Evolutionary conservation across 2,888 invertebrate species (phyloP).

Genomic region (Polia nebulosa): DNA sequence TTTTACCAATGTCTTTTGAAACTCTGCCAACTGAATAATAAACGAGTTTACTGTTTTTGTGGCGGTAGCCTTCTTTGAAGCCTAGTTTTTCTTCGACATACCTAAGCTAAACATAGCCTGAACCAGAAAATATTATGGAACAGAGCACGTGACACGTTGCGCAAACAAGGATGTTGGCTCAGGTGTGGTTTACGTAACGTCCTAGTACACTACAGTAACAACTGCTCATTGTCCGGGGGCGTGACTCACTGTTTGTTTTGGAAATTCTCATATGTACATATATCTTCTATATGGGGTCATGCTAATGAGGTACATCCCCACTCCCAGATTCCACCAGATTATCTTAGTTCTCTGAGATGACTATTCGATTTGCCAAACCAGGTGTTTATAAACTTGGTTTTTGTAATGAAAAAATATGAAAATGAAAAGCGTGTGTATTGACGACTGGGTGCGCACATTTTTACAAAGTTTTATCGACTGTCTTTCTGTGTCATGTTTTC

Average conservation of each 20-base stretch:
- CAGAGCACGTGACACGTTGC: slow-evolving; percentile 70
- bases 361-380: neutral
- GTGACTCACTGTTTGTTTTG: slow-evolving; percentile 68
- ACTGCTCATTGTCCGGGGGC: slow-evolving; percentile 58
- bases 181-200: slow-evolving; percentile 80
- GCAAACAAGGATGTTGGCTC: slow-evolving; percentile 85
- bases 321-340: neutral
- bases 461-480: neutral
- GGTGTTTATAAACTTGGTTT: no score
- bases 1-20: neutral
- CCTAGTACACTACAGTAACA: slow-evolving; percentile 58
- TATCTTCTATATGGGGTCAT: slow-evolving; percentile 28
- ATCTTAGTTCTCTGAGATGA: neutral
- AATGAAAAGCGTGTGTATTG: no score
- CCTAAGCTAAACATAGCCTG: slow-evolving; percentile 17
- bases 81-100: slow-evolving; percentile 19
- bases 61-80: neutral
- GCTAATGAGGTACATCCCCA: slow-evolving; percentile 18
- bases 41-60: slow-evolving; percentile 1
- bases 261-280: slow-evolving; percentile 42
- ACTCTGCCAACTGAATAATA: neutral
- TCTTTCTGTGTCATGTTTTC: slow-evolving; percentile 11
- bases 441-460: no score
- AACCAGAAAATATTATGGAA: slow-evolving; percentile 53
- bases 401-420: neutral